Percentiles rank a stretch among this genome's conserved stretches.
These are phyloP conservation scores for Megaustenia siamemsis DNA, from an alignment of 2,888 invertebrate species.

Conservation along the genomic window DNA sequence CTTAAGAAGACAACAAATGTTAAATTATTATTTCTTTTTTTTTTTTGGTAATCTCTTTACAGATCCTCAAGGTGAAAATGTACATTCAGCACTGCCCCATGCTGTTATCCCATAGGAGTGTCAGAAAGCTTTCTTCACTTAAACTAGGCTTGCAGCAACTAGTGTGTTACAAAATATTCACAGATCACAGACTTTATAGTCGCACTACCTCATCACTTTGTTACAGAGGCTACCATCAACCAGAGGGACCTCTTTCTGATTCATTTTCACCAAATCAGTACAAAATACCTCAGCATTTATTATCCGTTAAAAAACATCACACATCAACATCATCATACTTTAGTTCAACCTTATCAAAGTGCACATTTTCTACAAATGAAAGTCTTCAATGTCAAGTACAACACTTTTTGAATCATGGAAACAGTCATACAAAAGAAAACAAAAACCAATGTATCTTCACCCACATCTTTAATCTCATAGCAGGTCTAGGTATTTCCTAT, in stretches of 20 bases:
- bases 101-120: too few relatives aligned
- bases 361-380: neutral
- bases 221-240: neutral
- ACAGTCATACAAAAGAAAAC: neutral
- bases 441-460: neutral
- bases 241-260: neutral
- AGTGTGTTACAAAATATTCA: neutral
- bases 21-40: neutral
- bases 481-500: conserved; percentile 1
- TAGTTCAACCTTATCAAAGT: too few relatives aligned
- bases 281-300: too few relatives aligned
- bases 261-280: neutral
- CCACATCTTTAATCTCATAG: neutral
- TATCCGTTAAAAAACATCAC: neutral
- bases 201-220: neutral
- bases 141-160: neutral
- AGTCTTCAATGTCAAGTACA: neutral
- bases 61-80: neutral
- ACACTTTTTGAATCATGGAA: neutral
- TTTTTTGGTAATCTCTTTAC: neutral
- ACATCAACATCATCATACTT: neutral
- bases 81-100: neutral
- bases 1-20: too few relatives aligned
- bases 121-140: neutral
- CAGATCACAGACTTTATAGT: neutral